A percentile compares a stretch with the other conserved stretches of the same genome.
phyloP scores from a whole-genome alignment of 2,888 invertebrate species.

The Anticlea derivata region DNA sequence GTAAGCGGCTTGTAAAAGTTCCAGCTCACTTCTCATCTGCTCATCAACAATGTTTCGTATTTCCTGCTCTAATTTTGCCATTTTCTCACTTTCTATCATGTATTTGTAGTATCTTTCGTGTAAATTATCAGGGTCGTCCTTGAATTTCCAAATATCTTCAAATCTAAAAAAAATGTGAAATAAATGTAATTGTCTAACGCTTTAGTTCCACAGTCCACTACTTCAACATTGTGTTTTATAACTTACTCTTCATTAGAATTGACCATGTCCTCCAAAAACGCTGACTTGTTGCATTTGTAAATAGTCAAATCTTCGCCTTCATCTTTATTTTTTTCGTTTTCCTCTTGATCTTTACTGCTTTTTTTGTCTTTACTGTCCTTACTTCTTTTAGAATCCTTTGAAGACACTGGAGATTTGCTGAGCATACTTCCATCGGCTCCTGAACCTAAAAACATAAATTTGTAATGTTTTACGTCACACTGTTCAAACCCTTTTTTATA shows the following conservation, averaged over 20 bases:
- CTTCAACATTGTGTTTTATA: neutral
- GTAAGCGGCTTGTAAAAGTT: slow-evolving; percentile 88
- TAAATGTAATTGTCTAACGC: neutral
- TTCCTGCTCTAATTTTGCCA: slow-evolving; percentile 91
- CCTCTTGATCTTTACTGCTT: slow-evolving; percentile 64
- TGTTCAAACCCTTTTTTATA: too few relatives aligned
- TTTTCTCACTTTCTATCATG: slow-evolving; percentile 93
- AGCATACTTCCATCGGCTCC: slow-evolving; percentile 89
- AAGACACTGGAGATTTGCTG: slow-evolving; percentile 89
- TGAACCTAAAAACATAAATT: slow-evolving; percentile 52
- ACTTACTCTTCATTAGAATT: slow-evolving; percentile 88
- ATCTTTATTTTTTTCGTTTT: slow-evolving; percentile 82
- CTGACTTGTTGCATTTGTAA: slow-evolving; percentile 88
- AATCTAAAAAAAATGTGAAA: slow-evolving; percentile 66
- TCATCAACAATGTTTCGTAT: slow-evolving; percentile 92
- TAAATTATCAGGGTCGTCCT: slow-evolving; percentile 89
- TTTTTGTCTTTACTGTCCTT: slow-evolving; percentile 88
- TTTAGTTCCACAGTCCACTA: too few relatives aligned
- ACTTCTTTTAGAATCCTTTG: slow-evolving; percentile 91
- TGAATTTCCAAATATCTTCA: slow-evolving; percentile 92
- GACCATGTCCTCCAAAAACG: slow-evolving; percentile 88
- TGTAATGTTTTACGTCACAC: neutral
- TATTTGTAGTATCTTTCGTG: slow-evolving; percentile 91
- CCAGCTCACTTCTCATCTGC: slow-evolving; percentile 87
- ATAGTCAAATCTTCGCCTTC: slow-evolving; percentile 85